Conservation (phyloP, 2,888 invertebrate genomes). For the Agrotis exclamationis region DNA sequence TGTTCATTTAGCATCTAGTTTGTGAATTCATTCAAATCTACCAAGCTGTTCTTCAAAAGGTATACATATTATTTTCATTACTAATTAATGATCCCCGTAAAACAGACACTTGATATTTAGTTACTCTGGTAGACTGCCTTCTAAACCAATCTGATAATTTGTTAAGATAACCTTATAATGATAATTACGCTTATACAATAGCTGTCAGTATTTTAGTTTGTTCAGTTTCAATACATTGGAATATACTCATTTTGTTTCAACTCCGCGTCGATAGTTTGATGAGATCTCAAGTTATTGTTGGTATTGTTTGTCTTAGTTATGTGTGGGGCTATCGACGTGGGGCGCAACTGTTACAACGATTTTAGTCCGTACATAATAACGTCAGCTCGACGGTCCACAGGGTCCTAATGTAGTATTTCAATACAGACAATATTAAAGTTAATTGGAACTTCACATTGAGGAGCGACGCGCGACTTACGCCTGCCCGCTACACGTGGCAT, state of each 20-base stretch:
- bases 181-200: constrained; percentile 73
- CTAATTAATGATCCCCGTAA: constrained; percentile 5
- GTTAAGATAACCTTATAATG: constrained; percentile 69
- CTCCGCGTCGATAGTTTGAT: constrained; percentile 59
- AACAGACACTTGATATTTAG: constrained; percentile 22
- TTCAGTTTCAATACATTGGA: constrained; percentile 60
- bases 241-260: constrained; percentile 48
- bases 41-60: constrained; percentile 8
- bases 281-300: constrained; percentile 51
- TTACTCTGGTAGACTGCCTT: constrained; percentile 22
- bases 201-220: constrained; percentile 70
- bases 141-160: constrained; percentile 29
- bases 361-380: constrained; percentile 80
- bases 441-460: constrained; percentile 54
- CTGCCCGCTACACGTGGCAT: constrained; percentile 62
- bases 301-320: constrained; percentile 60
- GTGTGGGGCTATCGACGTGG: constrained; percentile 64
- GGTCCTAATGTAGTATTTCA: constrained; percentile 84
- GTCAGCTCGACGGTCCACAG: constrained; percentile 84
- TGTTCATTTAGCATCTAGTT: constrained; percentile 20
- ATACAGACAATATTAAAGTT: constrained; percentile 79
- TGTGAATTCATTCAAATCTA: constrained; percentile 4
- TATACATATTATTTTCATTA: background rate
- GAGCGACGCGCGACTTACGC: constrained; percentile 55
- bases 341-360: constrained; percentile 80